A percentile compares a stretch with the other conserved stretches of the same genome.
These are phyloP conservation scores for Myrmecobius fasciatus DNA, from an alignment of 2,113 vertebrate genomes.

Conservation along the genomic window DNA sequence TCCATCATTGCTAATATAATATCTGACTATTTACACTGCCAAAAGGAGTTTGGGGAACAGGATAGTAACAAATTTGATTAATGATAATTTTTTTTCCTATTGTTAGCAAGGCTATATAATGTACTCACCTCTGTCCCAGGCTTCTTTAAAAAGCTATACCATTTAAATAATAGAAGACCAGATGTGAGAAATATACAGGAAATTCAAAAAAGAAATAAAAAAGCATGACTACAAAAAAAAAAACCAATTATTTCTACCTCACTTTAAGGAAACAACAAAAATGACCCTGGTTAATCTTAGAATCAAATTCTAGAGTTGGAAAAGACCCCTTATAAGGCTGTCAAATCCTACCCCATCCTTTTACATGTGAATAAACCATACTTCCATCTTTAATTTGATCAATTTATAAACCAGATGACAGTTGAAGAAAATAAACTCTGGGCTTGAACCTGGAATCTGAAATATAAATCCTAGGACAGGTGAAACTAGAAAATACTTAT, in stretches of 20 bases:
- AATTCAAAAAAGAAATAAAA: constrained; percentile 8
- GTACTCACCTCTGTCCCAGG: constrained; percentile 11
- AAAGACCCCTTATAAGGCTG: neutral
- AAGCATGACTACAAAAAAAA: neutral
- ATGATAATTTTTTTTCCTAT: constrained; percentile 24
- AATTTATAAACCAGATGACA: constrained; percentile 61
- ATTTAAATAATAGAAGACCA: constrained; percentile 41
- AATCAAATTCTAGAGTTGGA: neutral
- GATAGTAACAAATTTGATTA: neutral
- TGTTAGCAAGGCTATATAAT: constrained; percentile 32
- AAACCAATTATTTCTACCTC: neutral
- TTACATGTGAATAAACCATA: constrained; percentile 31
- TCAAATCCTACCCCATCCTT: neutral
- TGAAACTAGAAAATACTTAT: constrained; percentile 43
- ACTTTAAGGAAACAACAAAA: neutral
- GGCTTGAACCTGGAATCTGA: constrained; percentile 54
- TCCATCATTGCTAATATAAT: constrained; percentile 57
- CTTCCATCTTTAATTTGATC: constrained; percentile 69
- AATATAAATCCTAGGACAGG: constrained; percentile 38
- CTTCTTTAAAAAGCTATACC: constrained; percentile 3
- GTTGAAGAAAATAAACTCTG: constrained; percentile 36
- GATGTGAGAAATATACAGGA: constrained; percentile 4
- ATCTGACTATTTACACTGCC: constrained; percentile 39
- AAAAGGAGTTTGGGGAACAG: neutral
- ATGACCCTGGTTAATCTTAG: neutral